Evolutionary conservation across 2,888 invertebrate genomes (phyloP), one percentile per base, ranked within the genome.

Genomic region (Caenorhabditis imperialis): DNA sequence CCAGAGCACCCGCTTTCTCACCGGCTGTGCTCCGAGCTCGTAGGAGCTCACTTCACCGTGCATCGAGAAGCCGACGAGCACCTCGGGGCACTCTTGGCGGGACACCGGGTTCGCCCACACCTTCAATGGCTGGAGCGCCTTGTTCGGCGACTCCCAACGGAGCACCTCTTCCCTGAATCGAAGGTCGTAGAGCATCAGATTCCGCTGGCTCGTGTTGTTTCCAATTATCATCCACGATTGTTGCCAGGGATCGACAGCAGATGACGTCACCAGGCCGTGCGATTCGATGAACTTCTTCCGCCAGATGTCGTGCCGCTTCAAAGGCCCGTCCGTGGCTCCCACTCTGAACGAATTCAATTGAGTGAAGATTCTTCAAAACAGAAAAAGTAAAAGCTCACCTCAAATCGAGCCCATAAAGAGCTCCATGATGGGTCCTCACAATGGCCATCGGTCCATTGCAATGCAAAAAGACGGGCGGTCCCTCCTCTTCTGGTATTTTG

Each of bases 181-280:
- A 33, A 86, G 58, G 69, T 86, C 86, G 79, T 84, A 86, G 14
- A 86, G 62, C 18, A 82, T 30, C 23, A 86, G 51, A 25, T 69
- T 70, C 10, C 37, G n/a, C 18, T 74, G 63, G 10, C 63, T 47
- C 16, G 77, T 75, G 20, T 83, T 82, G 7, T 76, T 70, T 22
- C 81, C 84, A 23, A 86, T 45, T 0, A 81, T 72, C 85, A 86
- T 85, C 86, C 86, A 86, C 33, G 81, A 75, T 23, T 84, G 75
- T 40, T 79, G 83, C 65, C 79, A 63, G 8, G 85, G 79, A 73
- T 86, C 86, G n/a, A 86, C 77, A 12, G 83, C 71, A 33, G 83
- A 82, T 3, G 81, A 75, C 16, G 84, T 83, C 27, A 85, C 70
- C 23, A 60, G 54, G n/a, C 81, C 81, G 30, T 79, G 73, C 22